Base-by-base conservation (phyloP, 1,140 invertebrate genomes). In the Lucilia cuprina region DNA sequence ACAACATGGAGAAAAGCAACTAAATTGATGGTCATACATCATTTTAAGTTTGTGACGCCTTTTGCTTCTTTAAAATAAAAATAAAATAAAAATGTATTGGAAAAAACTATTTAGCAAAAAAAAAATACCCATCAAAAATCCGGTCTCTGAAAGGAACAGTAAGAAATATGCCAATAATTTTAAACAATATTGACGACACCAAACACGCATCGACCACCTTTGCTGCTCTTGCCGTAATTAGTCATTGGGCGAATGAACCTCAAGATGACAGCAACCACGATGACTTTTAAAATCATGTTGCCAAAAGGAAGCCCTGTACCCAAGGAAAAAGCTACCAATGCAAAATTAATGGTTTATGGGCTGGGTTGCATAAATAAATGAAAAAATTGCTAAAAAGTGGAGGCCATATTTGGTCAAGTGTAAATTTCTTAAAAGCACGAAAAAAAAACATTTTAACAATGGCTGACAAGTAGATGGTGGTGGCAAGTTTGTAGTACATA, bases 401-500 rank as follows among this genome's bases (percentile, higher is more conserved):
- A 21, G 65, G 65, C 65, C 65, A 70, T 70, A 9, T 70, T 70
- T 70, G 65, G 65, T 21, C 65, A 70, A 70, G 65, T 70, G 65
- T 70, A 70, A 70, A 70, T 70, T 70, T 25, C 19, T 70, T 70
- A 70, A 19, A 70, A 25, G 8, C 7, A 19, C 7, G n/a, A n/a
- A 21, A 21, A 19, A 21, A 55, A 70, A 1, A 70, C 19, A 19
- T 70, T 70, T 70, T 70, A 70, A 21, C 8, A 70, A 70, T 70
- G 65, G 65, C 65, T 21, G 65, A 70, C 65, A 70, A 19, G 21
- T 70, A 21, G 65, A 5, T 60, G 21, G 65, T 70, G n/a, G n/a
- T 21, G 10, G 65, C 10, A 70, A 10, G 17, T 70, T 8, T 14
- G 2, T 21, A 70, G 2, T 21, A 70, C 65, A 21, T 70, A 21